phyloP scores from a whole-genome alignment of 2,113 vertebrate genomes.

The Plestiodon gilberti region DNA sequence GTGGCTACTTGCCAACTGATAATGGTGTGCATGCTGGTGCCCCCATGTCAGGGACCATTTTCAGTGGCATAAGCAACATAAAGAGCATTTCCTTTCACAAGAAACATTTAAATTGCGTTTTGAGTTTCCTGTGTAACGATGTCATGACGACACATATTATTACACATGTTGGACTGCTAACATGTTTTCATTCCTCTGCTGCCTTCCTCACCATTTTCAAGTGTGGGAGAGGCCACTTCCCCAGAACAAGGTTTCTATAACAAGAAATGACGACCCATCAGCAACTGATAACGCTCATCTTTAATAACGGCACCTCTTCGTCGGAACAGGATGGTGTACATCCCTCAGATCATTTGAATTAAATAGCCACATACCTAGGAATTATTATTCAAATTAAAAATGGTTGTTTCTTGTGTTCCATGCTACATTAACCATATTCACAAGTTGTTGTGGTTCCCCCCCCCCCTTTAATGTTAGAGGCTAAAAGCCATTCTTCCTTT shows the following conservation, averaged over 20 bases:
- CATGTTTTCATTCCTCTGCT: neutral
- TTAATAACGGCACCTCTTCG: neutral
- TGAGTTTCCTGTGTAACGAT: neutral
- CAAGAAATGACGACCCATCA: neutral
- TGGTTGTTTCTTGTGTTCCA: conserved; percentile 21
- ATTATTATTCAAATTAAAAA: conserved; percentile 26
- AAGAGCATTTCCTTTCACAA: neutral
- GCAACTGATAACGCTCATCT: neutral
- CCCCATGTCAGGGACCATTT: no score
- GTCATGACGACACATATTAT: neutral
- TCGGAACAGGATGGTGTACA: neutral
- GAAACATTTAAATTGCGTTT: neutral
- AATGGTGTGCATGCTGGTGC: no score
- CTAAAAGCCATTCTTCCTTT: conserved; percentile 13
- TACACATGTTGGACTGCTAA: neutral
- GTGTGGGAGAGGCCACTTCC: neutral
- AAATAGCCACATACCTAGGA: neutral
- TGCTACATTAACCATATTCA: conserved; percentile 21
- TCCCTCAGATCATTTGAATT: conserved; percentile 4
- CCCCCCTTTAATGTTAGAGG: neutral
- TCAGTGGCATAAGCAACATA: no score
- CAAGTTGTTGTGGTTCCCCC: neutral
- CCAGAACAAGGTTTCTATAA: neutral
- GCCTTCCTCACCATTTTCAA: neutral
- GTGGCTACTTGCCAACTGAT: no score